Percentiles rank a stretch among this genome's conserved stretches.
These are phyloP conservation scores for Drosophila acutilabella DNA, from an alignment of 2,888 invertebrate species.

Conservation along the genomic window DNA sequence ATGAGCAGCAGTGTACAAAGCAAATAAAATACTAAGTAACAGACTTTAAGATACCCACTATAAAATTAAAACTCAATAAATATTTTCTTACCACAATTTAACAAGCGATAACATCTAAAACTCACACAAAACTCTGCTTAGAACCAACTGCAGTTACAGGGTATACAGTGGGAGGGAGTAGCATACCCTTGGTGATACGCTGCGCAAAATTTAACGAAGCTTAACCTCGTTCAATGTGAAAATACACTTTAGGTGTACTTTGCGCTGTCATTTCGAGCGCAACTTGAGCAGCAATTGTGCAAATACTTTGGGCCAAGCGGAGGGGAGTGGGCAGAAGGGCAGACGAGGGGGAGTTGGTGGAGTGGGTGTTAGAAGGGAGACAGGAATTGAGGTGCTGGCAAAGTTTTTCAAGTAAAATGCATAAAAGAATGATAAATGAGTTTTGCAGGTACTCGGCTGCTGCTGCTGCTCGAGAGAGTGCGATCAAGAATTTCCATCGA, in stretches of 20 bases:
- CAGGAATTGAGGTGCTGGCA: not conserved
- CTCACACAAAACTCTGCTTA: not conserved
- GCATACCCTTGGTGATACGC: slow-evolving; percentile 34
- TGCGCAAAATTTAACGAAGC: slow-evolving; percentile 79
- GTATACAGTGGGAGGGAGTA: not conserved
- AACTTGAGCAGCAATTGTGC: slow-evolving; percentile 79
- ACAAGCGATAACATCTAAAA: not conserved
- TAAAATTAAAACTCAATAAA: not conserved
- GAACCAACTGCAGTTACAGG: not conserved
- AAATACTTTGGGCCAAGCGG: slow-evolving; percentile 71
- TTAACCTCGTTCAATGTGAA: slow-evolving; percentile 80
- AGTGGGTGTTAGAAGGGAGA: not conserved
- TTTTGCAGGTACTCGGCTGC: slow-evolving; percentile 25
- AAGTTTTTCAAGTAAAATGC: slow-evolving; percentile 68
- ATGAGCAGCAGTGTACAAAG: not conserved
- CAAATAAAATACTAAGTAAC: not conserved
- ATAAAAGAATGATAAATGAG: slow-evolving; percentile 79
- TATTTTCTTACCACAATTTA: not conserved
- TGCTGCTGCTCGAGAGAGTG: not conserved
- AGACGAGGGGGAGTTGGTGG: not conserved
- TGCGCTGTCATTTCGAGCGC: slow-evolving; percentile 79
- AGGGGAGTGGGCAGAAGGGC: too few species aligned
- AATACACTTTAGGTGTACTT: slow-evolving; percentile 80
- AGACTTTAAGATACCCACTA: not conserved
- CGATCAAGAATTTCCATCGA: slow-evolving; percentile 31